Evolutionary conservation across 2,888 invertebrate genomes (phyloP), one percentile per base, ranked within the genome.

Genomic region (Cerceris ruficornis): DNA sequence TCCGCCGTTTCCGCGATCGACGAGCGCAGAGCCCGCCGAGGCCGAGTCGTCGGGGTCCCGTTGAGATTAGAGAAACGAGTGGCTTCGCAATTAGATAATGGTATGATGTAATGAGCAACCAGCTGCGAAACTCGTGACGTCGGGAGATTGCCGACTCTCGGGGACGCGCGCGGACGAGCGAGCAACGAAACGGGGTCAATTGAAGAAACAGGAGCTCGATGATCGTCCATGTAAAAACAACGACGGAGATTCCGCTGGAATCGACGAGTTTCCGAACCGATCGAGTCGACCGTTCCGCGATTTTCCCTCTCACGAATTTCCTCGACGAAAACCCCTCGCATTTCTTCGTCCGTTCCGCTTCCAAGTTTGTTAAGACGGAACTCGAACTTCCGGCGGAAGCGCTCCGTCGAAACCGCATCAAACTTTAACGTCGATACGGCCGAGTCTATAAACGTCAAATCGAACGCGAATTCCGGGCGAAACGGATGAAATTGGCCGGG

Each of bases 141-240:
- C 49, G 49, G 39, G 42, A 61, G 62, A 75, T 46, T 75, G 28
- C 28, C 28, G 46, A 58, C 39, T 43, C 58, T 57, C n/a, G 17
- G 11, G 9, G 64, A 39, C 14, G 57, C 52, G 67, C 7, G 67
- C 7, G 65, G 52, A 39, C 75, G 60, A 52, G 14, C 46, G 14
- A 55, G 42, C 64, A 66, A 42, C 58, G 65, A 74, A 86, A 85
- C 55, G 75, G 62, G 83, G 86, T 86, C 85, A 84, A 85, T 84
- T 83, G 75, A 73, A 78, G 74, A 75, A 78, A 75, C 75, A 59
- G 74, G 64, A 61, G 69, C 68, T 71, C 71, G 69, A 68, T 64
- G 49, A 58, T 65, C 52, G 60, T 57, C 61, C 41, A 46, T 28
- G 28, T 14, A 58, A 43, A 59, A 42, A 52, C 61, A 43, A 52